These are phyloP conservation scores for Caenorhabditis wallacei DNA, from an alignment of 2,888 invertebrate species.

Conservation along the genomic window DNA sequence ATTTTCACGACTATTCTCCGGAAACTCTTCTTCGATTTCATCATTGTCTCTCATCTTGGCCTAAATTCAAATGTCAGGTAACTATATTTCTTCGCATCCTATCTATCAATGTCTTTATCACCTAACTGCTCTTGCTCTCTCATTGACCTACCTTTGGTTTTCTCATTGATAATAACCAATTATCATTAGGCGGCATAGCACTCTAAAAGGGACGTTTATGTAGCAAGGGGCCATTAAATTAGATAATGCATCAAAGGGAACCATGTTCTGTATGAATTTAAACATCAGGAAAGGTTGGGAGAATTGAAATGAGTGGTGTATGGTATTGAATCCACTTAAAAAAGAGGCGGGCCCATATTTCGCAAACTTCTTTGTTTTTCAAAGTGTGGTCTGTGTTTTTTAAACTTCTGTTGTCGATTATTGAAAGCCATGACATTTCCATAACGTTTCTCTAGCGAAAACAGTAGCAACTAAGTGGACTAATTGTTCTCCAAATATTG, in stretches of 20 bases:
- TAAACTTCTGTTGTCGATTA: not conserved
- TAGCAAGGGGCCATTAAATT: conserved; percentile 33
- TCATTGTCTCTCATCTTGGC: conserved; percentile 4
- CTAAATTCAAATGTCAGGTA: conserved; percentile 25
- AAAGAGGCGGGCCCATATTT: not conserved
- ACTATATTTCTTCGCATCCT: not conserved
- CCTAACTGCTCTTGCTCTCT: not conserved
- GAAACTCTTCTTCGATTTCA: conserved; percentile 17
- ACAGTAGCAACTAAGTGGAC: not conserved
- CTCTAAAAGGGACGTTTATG: conserved; percentile 44
- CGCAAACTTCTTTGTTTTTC: not conserved
- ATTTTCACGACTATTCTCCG: conserved; percentile 24
- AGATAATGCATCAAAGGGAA: not conserved
- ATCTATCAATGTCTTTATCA: conserved; percentile 10
- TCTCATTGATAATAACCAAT: conserved; percentile 36
- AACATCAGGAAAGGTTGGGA: not conserved
- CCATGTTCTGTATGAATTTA: not conserved
- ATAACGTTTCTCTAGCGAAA: not conserved
- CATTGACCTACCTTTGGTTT: not conserved
- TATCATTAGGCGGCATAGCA: conserved; percentile 42
- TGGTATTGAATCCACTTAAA: not conserved
- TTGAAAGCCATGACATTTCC: not conserved
- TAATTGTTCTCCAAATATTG: conserved; percentile 3
- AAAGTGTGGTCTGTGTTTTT: not conserved
- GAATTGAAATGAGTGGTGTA: not conserved